Evolutionary conservation across 2,888 invertebrate species (phyloP), one percentile per base, ranked within the genome.

Genomic region (Colletes collaris): DNA sequence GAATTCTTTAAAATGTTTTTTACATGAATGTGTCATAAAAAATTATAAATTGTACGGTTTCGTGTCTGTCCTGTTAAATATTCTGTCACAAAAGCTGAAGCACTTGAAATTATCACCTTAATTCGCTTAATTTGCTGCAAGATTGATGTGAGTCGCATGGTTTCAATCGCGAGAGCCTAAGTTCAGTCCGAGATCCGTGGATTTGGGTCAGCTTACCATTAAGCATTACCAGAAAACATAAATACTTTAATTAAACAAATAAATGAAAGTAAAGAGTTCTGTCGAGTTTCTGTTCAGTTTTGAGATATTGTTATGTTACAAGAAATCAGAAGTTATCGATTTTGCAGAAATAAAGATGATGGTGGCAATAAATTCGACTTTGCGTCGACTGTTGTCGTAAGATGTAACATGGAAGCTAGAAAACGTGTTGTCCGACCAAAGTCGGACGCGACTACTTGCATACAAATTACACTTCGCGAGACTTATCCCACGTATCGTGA

Each of bases 361-460:
- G 7, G 7, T 11, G 4, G 27, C 11, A 11, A 27, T 55, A 55
- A 55, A 55, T 27, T 27, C 11, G 4, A 19, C 27, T 55, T 55
- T 11, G 27, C 13, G 8, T 55, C 27, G 55, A 5, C 4, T 27
- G 11, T 19, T n/a, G 10, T 13, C 13, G 35, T 35, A 6, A 56
- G 13, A 0, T 35, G 56, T 35, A 35, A 16, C 6, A 59, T 4
- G 64, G 10, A 37, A 27, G 11, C 4, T 16, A 11, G 64, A 50
- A 19, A 49, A 65, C 55, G 59, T 19, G 46, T 52, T 73, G 79
- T 74, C 80, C 50, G 80, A 74, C 53, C 55, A 79, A 52, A 70
- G 40, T 35, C 49, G 35, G 64, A 44, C 72, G 55, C 37, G 44
- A 80, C 79, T 79, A 80, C 79, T 80, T 69, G 11, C 19, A 52